phyloP scores from a whole-genome alignment of 2,113 vertebrate genomes.

The Abramis brama region DNA sequence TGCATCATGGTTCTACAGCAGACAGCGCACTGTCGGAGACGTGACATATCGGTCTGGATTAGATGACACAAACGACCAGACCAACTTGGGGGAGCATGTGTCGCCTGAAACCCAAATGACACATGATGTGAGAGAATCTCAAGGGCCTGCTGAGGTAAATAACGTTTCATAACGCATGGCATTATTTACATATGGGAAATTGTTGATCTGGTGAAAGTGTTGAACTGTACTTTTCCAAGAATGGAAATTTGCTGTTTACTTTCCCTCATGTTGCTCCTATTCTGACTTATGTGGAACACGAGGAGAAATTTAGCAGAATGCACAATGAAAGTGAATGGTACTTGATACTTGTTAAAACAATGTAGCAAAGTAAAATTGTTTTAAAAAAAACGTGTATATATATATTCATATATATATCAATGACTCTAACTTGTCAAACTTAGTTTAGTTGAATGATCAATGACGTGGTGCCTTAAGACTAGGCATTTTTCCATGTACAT shows the following conservation, averaged over 20 bases:
- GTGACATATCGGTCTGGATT: not conserved
- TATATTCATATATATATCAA: too few species aligned
- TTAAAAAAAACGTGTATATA: too few species aligned
- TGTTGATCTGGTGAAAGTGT: not conserved
- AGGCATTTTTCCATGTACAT: too few species aligned
- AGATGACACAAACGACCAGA: not conserved
- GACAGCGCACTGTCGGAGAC: not conserved
- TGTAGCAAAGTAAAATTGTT: too few species aligned
- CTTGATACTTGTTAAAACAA: too few species aligned
- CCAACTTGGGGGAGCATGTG: not conserved
- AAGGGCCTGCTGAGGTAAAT: conserved; percentile 10
- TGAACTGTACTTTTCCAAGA: not conserved
- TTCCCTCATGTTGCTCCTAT: not conserved
- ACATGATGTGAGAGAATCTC: not conserved
- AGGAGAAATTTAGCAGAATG: too few species aligned
- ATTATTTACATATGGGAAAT: not conserved
- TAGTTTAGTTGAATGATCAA: too few species aligned
- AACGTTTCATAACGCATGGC: not conserved
- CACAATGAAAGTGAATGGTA: not conserved
- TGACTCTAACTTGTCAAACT: too few species aligned
- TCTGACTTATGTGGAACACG: not conserved
- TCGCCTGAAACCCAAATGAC: not conserved
- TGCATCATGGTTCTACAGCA: too few species aligned
- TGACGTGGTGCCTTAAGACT: too few species aligned
- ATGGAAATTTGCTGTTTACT: not conserved